Evolutionary conservation across 2,797 vertebrate genomes (phyloP), one percentile per base, ranked within the genome.

Genomic region (Lepus oiostolus): DNA sequence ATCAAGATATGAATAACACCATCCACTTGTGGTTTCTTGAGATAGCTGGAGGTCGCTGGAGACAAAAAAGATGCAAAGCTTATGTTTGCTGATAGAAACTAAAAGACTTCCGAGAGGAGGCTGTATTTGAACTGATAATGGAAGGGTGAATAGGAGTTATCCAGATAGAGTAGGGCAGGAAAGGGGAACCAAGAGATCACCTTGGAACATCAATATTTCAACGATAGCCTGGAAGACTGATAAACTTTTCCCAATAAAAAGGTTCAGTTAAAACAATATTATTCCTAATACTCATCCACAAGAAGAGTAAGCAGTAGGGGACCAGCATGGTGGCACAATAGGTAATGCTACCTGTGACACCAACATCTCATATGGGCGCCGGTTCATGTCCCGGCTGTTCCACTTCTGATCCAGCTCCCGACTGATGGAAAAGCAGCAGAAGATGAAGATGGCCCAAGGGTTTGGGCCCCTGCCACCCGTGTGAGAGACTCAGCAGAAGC

Each of bases 161-260:
- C 77, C 38, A n/a, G 52, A n/a, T 52, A 32, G 76, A 79, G 50
- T 5, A n/a, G 28, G 22, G 3, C 58, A 79, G 24, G n/a, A 83
- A 30, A 63, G 38, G 30, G 60, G 21, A 85, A n/a, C 16, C 9
- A 8, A 42, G 32, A 71, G 47, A 10, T 76, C 68, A 54, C 58
- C 32, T 30, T 75, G 62, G 42, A 63, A 42, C 67, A 62, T 65
- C 35, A 28, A n/a, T 14, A 16, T 32, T n/a, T 22, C 42, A 50
- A 65, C 13, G 65, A n/a, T 85, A 71, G 21, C 60, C 80, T 74
- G 35, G 63, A 76, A 71, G 76, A 67, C 7, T 86, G 71, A 72
- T 58, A 68, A 87, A 86, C 9, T 63, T 89, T 65, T 47, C 75
- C 85, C 76, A 47, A 42, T 54, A 32, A 83, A 88, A 86, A 54